Conservation (phyloP, 1,140 invertebrate species). For the Parapsyche elsis region DNA sequence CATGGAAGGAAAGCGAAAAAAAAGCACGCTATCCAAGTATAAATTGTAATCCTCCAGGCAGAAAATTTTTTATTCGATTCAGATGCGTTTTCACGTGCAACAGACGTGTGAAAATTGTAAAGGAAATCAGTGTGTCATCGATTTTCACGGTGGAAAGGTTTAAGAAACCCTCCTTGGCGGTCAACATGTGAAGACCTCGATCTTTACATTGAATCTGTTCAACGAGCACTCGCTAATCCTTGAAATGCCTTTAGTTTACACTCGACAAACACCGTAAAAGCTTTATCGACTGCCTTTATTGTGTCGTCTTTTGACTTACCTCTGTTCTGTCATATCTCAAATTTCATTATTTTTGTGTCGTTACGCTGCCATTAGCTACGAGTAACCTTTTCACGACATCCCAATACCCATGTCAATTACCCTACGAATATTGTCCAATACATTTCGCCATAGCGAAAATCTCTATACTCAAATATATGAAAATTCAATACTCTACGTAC, state of each 20-base stretch:
- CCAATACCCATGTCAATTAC: background rate
- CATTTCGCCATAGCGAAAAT: no score
- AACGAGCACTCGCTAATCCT: constrained; percentile 28
- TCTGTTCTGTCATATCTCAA: no score
- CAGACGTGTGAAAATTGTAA: background rate
- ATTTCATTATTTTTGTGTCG: background rate
- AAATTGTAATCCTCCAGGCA: no score
- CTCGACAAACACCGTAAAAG: background rate
- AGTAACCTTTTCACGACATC: background rate
- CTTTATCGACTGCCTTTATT: no score
- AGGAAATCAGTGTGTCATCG: background rate
- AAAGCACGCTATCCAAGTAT: no score
- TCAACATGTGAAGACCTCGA: constrained; percentile 22
- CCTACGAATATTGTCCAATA: no score
- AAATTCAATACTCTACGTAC: no score
- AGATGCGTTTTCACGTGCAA: background rate
- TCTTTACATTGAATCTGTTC: constrained; percentile 39
- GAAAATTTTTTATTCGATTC: no score
- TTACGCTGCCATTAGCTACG: background rate
- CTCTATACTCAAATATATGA: no score
- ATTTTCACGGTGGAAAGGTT: background rate
- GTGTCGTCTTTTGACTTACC: no score
- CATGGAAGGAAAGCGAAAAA: no score
- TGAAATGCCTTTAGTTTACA: background rate
- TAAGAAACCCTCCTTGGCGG: constrained; percentile 5